These are phyloP conservation scores for Coptodon bakossiorum DNA, from an alignment of 2,113 vertebrate species.

Conservation along the genomic window DNA sequence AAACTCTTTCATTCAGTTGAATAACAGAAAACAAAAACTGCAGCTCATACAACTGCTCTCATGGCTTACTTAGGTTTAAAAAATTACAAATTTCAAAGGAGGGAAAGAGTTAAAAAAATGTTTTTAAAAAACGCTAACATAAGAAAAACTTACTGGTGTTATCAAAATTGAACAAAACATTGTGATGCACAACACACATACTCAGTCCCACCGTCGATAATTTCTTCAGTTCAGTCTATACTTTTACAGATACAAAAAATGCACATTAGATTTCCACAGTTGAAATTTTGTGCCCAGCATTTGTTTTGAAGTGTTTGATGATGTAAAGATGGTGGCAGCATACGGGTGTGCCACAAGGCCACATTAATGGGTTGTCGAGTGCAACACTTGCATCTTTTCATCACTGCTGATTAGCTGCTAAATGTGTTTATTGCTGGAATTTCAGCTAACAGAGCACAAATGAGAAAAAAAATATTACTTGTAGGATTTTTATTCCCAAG, in stretches of 20 bases:
- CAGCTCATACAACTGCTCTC: accelerated
- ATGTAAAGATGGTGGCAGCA: accelerated
- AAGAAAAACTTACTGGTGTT: neutral
- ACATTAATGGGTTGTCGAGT: neutral
- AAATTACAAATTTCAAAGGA: neutral
- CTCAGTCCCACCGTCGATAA: accelerated
- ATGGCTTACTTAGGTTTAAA: neutral
- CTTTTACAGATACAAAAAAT: neutral
- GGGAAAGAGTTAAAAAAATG: neutral
- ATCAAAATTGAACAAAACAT: neutral
- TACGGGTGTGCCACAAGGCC: accelerated
- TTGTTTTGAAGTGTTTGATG: neutral
- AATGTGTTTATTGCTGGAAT: neutral
- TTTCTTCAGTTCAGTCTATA: neutral
- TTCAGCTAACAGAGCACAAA: neutral
- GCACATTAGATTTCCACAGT: neutral
- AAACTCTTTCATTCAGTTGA: neutral
- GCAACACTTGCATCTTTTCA: neutral
- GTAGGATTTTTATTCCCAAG: accelerated
- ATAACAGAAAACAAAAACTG: neutral
- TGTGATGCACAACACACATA: neutral
- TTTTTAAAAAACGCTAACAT: accelerated
- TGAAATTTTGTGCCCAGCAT: neutral
- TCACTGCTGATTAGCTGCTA: accelerated
- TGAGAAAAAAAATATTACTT: neutral